phyloP scores from a whole-genome alignment of 2,888 invertebrate genomes.

The Sabatieria punctata region DNA sequence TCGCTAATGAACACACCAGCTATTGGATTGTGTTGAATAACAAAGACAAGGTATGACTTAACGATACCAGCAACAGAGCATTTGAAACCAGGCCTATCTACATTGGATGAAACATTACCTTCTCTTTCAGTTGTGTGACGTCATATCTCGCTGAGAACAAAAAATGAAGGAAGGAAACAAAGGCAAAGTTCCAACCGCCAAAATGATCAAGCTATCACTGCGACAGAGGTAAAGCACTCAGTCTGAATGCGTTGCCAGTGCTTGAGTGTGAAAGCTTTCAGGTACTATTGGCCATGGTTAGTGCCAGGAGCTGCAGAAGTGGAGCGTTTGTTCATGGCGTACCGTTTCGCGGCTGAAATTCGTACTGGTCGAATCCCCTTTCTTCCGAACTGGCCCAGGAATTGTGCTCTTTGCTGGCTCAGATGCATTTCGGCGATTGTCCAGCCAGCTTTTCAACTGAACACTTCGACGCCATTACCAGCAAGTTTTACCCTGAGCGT shows the following conservation, averaged over 20 bases:
- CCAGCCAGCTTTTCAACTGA: conserved; percentile 4
- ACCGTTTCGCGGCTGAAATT: conserved; percentile 73
- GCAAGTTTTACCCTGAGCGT: conserved; percentile 18
- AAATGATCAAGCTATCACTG: conserved; percentile 73
- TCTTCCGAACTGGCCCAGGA: conserved; percentile 77
- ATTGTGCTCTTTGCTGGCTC: conserved; percentile 75
- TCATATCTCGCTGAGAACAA: conserved; percentile 93
- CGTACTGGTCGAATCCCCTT: conserved; percentile 55
- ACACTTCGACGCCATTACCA: conserved; percentile 15
- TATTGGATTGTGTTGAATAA: background rate
- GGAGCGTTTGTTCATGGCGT: conserved; percentile 70
- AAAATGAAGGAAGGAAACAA: conserved; percentile 75
- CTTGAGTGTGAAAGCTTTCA: conserved; percentile 21
- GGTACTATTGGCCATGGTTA: conserved; percentile 72
- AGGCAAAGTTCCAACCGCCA: conserved; percentile 84
- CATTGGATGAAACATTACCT: too few relatives aligned
- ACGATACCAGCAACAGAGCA: too few relatives aligned
- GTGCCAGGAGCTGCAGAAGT: conserved; percentile 78
- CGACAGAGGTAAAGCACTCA: conserved; percentile 48
- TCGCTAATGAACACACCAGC: conserved; percentile 46
- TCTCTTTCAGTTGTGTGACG: conserved; percentile 62
- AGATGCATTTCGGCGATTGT: conserved; percentile 18
- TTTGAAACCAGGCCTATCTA: too few relatives aligned
- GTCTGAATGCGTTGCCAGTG: background rate
- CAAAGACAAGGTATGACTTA: background rate